Evolutionary conservation across 1,140 invertebrate species (phyloP).

Genomic region (Lepidurus couesii): DNA sequence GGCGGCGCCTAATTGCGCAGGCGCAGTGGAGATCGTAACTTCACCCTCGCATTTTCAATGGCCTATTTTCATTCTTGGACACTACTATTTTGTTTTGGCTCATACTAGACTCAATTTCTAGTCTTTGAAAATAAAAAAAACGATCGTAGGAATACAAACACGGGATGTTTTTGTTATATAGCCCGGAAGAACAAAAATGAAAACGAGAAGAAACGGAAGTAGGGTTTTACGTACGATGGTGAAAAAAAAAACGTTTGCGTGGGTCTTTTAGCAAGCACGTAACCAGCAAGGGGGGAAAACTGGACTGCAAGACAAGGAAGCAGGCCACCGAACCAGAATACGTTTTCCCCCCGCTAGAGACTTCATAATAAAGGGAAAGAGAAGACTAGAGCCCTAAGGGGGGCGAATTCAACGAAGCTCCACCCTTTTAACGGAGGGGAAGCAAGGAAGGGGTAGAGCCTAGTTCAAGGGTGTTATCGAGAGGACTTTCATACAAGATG

Average conservation of each 20-base stretch:
- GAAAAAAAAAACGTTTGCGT: not conserved
- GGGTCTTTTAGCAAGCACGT: not conserved
- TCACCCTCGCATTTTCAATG: not conserved
- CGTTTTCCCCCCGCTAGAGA: constrained; percentile 8
- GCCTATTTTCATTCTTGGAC: not conserved
- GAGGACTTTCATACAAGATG: too few species aligned
- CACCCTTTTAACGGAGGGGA: not conserved
- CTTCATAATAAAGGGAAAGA: not conserved
- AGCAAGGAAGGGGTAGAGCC: not conserved
- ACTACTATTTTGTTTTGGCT: not conserved
- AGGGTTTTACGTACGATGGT: not conserved
- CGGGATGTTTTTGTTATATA: too few species aligned
- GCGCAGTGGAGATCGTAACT: not conserved
- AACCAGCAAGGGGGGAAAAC: constrained; percentile 6
- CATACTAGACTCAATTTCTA: not conserved
- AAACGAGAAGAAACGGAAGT: not conserved
- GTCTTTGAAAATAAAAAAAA: not conserved
- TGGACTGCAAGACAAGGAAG: constrained; percentile 14
- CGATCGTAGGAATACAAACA: not conserved
- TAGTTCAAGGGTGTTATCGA: too few species aligned
- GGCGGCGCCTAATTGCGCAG: not conserved
- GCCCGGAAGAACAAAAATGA: too few species aligned
- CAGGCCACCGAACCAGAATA: constrained; percentile 9
- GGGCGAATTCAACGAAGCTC: not conserved
- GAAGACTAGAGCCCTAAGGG: not conserved